Percentiles rank a stretch among this genome's conserved stretches.
These are phyloP conservation scores for Vulpes ferrilata DNA, from an alignment of 2,113 vertebrate species.

Conservation along the genomic window DNA sequence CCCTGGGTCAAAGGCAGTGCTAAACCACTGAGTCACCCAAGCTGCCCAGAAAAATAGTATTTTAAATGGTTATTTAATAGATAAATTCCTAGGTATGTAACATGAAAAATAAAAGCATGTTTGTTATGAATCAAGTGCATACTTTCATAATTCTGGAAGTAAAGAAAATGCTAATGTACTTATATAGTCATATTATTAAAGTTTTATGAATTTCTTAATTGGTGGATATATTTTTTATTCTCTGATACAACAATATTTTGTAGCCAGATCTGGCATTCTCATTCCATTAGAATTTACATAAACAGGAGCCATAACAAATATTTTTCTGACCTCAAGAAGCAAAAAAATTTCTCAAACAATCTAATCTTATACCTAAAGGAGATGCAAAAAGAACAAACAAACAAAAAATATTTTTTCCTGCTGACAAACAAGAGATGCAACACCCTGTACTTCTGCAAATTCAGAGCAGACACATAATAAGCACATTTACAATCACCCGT, in stretches of 20 bases:
- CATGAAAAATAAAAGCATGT: neutral
- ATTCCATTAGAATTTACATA: slow-evolving; percentile 27
- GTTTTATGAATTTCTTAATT: neutral
- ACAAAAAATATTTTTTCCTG: neutral
- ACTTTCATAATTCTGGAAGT: neutral
- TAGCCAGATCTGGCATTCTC: neutral
- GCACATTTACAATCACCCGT: slow-evolving; percentile 44
- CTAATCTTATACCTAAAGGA: neutral
- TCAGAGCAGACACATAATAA: slow-evolving; percentile 56
- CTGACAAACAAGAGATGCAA: neutral
- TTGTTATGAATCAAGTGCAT: neutral
- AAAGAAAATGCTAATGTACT: neutral
- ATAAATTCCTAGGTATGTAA: neutral
- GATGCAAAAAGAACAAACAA: neutral
- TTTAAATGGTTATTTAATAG: neutral
- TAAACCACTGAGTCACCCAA: too few relatives aligned
- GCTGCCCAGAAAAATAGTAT: neutral
- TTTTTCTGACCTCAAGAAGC: neutral
- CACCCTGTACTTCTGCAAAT: neutral
- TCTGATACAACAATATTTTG: neutral
- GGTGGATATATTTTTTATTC: neutral
- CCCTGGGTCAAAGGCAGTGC: too few relatives aligned
- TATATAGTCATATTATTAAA: neutral
- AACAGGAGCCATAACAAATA: neutral
- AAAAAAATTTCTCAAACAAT: neutral